Evolutionary conservation across 2,113 vertebrate genomes (phyloP), one percentile per base, ranked within the genome.

Genomic region (Aphelocoma coerulescens): DNA sequence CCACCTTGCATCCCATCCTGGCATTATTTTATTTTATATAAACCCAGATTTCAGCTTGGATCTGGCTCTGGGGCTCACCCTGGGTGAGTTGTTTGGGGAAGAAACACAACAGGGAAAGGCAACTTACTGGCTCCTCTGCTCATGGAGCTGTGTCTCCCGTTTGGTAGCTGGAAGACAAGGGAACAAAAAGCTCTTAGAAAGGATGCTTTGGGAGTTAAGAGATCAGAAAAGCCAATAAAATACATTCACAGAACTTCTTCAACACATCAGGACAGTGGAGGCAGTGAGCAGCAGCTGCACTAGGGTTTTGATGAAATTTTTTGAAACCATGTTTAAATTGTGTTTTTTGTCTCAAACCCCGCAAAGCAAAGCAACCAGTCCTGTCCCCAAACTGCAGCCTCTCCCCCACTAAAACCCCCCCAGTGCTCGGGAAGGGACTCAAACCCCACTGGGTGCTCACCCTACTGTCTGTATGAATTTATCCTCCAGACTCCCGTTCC

Each of bases 41-140:
- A 66, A 49, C 6, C 13, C 7, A 9, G 46, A 61, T 74, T 49
- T 80, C 10, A 32, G 46, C 20, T 28, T 13, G 3, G 48, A 15
- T 33, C 73, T 62, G 65, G 61, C 33, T 58, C n/a, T 37, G 54
- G 17, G 15, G 61, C 51, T 68, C 46, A 30, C 19, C 41, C 68
- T 4, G 0, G 20, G 9, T 11, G 52, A 81, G 30, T 7, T 57
- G 6, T 41, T 0, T n/a, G 5, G 26, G 72, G 37, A 4, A 73
- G 27, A 77, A 91, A 12, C 0, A 1, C 0, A 0, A 16, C 0
- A 1, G 44, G 28, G 30, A 87, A 67, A 41, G 23, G 66, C 10
- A 44, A 97, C 98, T 98, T 95, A 98, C 98, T 26, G 91, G 15
- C 30, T 97, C 30, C 92, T 96, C 62, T 11, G 85, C 30, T 96